Evolutionary conservation across 2,797 vertebrate species (phyloP).

Genomic region (Gymnodraco acuticeps): DNA sequence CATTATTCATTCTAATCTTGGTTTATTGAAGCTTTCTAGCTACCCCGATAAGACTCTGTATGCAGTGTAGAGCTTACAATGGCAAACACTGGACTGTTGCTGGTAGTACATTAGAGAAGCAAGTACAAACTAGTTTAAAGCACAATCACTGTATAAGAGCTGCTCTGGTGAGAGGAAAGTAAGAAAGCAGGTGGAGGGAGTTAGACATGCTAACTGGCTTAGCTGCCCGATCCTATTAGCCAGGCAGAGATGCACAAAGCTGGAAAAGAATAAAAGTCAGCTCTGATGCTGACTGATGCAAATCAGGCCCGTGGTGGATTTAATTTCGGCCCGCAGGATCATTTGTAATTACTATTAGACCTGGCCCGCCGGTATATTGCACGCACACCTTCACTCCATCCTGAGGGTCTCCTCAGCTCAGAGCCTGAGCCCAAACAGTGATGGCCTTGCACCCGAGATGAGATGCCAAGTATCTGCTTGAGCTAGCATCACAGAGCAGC

Average conservation of each 20-base stretch:
- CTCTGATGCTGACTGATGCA: no score
- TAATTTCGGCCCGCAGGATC: no score
- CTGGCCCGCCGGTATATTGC: no score
- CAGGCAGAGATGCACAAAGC: neutral
- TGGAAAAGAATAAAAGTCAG: no score
- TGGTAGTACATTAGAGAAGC: neutral
- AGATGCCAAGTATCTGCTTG: no score
- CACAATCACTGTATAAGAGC: neutral
- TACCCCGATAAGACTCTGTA: neutral
- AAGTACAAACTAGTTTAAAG: neutral
- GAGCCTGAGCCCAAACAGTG: no score
- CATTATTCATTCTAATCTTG: constrained; percentile 66
- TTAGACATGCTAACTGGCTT: constrained; percentile 49
- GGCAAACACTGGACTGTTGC: neutral
- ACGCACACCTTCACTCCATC: no score
- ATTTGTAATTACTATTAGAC: no score
- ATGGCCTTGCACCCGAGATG: no score
- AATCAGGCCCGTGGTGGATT: no score
- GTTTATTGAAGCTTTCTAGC: constrained; percentile 12
- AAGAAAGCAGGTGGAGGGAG: constrained; percentile 3
- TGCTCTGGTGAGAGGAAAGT: constrained; percentile 1
- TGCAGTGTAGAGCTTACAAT: neutral
- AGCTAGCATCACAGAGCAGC: no score
- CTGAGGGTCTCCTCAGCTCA: no score
- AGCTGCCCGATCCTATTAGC: constrained; percentile 61